A percentile compares a stretch with the other conserved stretches of the same genome.
These are phyloP conservation scores for Pipa parva DNA, from an alignment of 2,113 vertebrate species.

Conservation along the genomic window DNA sequence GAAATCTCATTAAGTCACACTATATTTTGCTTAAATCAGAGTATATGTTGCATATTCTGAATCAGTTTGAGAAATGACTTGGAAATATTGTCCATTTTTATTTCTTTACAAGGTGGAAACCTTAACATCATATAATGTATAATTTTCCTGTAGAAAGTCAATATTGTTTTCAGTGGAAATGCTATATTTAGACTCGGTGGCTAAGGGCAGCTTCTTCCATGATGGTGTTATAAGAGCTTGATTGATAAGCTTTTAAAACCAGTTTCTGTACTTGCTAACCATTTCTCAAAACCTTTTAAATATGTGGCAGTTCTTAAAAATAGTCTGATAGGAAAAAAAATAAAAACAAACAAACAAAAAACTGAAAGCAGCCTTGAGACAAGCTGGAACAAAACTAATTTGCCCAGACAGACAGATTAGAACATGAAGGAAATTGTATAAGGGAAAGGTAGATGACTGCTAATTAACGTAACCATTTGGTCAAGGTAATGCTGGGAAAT, in stretches of 20 bases:
- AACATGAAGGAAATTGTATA: not conserved
- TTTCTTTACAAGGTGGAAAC: constrained; percentile 57
- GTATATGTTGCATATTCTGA: constrained; percentile 66
- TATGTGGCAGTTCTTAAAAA: constrained; percentile 2
- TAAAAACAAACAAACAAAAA: constrained; percentile 18
- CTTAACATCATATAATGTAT: constrained; percentile 58
- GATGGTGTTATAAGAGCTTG: constrained; percentile 21
- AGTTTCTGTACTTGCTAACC: constrained; percentile 30
- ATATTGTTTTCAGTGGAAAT: constrained; percentile 39
- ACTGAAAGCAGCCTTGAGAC: constrained; percentile 20
- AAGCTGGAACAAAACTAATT: constrained; percentile 5
- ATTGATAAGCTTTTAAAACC: constrained; percentile 29
- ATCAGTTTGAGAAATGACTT: constrained; percentile 56
- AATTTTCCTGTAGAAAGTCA: constrained; percentile 60
- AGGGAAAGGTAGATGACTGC: no score
- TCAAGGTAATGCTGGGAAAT: no score
- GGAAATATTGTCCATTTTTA: constrained; percentile 51
- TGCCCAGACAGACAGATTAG: constrained; percentile 4
- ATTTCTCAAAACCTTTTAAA: constrained; percentile 32
- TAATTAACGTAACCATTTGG: no score
- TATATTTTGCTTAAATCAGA: constrained; percentile 66
- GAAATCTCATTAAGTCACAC: constrained; percentile 65
- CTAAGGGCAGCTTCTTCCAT: constrained; percentile 14
- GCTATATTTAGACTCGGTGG: constrained; percentile 28
- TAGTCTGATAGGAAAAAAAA: no score